phyloP scores from a whole-genome alignment of 1,140 invertebrate species.

The Yoshiicerus persimilis region DNA sequence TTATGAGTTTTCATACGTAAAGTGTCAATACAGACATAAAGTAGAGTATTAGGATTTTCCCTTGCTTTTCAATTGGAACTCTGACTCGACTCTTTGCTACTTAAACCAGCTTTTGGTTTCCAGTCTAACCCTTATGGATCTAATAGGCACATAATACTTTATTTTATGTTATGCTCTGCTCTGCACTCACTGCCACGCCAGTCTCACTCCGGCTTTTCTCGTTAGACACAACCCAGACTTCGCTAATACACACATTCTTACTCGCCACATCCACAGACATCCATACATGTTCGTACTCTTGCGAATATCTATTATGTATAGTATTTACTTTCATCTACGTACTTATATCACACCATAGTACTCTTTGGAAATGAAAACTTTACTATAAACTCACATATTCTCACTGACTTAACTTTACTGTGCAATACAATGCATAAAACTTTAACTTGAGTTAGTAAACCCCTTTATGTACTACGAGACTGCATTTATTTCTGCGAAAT shows the following conservation, averaged over 20 bases:
- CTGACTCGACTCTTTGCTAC: background rate
- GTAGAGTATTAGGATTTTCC: constrained; percentile 5
- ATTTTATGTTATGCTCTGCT: background rate
- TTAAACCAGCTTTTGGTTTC: background rate
- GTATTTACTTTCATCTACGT: background rate
- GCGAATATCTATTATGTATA: background rate
- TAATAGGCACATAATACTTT: constrained; percentile 23
- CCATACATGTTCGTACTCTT: background rate
- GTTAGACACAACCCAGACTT: background rate
- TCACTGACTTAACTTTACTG: too few relatives aligned
- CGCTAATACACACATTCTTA: background rate
- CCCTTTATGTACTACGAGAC: background rate
- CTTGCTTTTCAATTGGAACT: background rate
- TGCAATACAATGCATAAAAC: background rate
- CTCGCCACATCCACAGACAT: background rate
- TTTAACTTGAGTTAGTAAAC: background rate
- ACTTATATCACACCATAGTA: background rate
- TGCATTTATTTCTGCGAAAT: background rate
- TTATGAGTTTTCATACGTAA: constrained; percentile 17
- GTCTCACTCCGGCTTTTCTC: background rate
- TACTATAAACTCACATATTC: background rate
- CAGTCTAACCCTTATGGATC: constrained; percentile 6
- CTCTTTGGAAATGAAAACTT: background rate
- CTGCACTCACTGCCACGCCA: background rate
- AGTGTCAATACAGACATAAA: constrained; percentile 28